Percentiles rank a stretch among this genome's conserved stretches.
phyloP scores from a whole-genome alignment of 1,140 invertebrate genomes.

The Pseudomyrmex cubaensis region DNA sequence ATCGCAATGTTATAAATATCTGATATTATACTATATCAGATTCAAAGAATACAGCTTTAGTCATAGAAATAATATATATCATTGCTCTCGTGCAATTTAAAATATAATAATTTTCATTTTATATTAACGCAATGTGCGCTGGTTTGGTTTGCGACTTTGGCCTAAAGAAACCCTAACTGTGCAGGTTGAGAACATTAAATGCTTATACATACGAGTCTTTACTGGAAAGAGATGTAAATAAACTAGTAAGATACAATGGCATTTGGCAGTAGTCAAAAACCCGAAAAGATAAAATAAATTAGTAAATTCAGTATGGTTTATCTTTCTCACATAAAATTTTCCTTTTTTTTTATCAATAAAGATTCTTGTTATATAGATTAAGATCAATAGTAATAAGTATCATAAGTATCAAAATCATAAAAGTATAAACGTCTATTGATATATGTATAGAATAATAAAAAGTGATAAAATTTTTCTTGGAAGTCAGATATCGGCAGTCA shows the following conservation, averaged over 20 bases:
- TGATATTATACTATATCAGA: constrained; percentile 50
- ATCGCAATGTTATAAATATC: too few species aligned
- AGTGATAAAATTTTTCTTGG: not conserved
- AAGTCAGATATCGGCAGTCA: not conserved
- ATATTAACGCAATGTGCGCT: constrained; percentile 31
- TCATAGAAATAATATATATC: constrained; percentile 43
- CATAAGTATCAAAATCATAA: not conserved
- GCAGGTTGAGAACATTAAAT: constrained; percentile 68
- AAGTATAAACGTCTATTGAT: not conserved
- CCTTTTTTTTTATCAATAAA: not conserved
- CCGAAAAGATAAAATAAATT: not conserved
- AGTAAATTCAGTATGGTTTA: not conserved
- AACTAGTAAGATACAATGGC: not conserved
- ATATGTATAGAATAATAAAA: not conserved
- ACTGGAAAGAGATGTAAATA: constrained; percentile 24
- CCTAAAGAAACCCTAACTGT: constrained; percentile 62
- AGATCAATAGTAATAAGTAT: not conserved
- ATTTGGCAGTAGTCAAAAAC: constrained; percentile 61
- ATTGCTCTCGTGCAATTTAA: constrained; percentile 26
- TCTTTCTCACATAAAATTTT: too few species aligned
- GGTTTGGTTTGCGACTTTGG: constrained; percentile 72
- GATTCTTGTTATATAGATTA: constrained; percentile 15
- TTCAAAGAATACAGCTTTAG: constrained; percentile 43
- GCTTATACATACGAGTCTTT: constrained; percentile 56
- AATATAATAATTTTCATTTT: constrained; percentile 46